Conservation (phyloP, 1,140 invertebrate genomes). For the honey bee (Apis mellifera) region DNA sequence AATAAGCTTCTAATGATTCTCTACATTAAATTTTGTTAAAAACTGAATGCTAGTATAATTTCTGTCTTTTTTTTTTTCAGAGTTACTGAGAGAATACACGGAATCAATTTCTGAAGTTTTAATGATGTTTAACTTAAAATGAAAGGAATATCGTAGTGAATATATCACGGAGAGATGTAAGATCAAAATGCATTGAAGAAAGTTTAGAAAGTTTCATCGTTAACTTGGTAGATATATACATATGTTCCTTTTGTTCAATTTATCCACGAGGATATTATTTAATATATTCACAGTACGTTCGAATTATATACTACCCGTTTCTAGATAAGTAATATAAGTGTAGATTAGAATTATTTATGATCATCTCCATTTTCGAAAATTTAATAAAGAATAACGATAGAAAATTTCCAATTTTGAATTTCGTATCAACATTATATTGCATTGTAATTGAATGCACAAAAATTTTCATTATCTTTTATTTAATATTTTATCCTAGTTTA, state of each 20-base stretch:
- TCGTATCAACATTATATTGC: background rate
- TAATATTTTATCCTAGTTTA: too few species aligned
- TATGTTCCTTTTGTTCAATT: background rate
- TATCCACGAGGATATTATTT: background rate
- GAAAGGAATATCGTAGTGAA: background rate
- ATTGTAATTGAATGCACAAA: background rate
- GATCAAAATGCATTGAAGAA: background rate
- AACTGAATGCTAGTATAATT: too few species aligned
- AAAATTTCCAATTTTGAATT: too few species aligned
- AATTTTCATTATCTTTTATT: background rate
- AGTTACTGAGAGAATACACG: too few species aligned
- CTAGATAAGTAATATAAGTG: too few species aligned
- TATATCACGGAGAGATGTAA: background rate
- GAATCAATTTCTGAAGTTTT: background rate
- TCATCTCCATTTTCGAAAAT: constrained; percentile 5
- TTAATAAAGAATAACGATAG: too few species aligned
- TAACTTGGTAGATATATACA: background rate
- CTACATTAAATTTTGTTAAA: too few species aligned
- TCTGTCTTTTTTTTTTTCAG: too few species aligned
- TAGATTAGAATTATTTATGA: background rate
- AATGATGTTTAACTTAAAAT: background rate
- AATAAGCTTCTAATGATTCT: too few species aligned
- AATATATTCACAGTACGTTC: background rate
- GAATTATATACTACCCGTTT: background rate
- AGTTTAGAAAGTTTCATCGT: background rate